Conservation (phyloP, 2,113 vertebrate species). For the Chaetorhynchus papuensis region DNA sequence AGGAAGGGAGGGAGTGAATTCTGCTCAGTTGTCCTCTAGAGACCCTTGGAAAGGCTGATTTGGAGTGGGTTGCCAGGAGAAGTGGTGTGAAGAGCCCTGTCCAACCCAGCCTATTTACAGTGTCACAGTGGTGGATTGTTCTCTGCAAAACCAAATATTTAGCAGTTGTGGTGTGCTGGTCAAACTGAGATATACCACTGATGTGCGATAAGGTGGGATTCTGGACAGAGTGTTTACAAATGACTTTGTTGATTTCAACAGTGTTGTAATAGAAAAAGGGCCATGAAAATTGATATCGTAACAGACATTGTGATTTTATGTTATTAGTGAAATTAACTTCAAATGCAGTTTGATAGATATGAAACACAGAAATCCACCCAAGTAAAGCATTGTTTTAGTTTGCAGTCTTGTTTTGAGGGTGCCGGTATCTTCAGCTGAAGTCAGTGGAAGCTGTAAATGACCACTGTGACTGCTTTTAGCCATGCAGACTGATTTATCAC, state of each 20-base stretch:
- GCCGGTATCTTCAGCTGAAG: background rate
- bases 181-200: background rate
- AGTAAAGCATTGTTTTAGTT: background rate
- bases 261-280: background rate
- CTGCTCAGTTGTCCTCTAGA: background rate
- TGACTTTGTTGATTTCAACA: background rate
- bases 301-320: background rate
- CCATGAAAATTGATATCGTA: background rate
- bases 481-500: background rate
- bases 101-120: background rate
- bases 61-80: background rate
- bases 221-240: background rate
- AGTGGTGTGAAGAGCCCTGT: background rate
- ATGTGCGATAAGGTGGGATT: background rate
- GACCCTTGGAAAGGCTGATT: background rate
- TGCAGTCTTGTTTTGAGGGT: background rate
- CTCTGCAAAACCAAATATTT: conserved; percentile 3
- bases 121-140: background rate
- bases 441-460: background rate
- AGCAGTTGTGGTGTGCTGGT: background rate
- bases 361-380: background rate
- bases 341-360: background rate
- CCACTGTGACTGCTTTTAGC: background rate
- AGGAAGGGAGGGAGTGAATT: background rate
- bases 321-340: conserved; percentile 13